Conservation (phyloP, 2,113 vertebrate species). For the Rhynchomys soricoides region DNA sequence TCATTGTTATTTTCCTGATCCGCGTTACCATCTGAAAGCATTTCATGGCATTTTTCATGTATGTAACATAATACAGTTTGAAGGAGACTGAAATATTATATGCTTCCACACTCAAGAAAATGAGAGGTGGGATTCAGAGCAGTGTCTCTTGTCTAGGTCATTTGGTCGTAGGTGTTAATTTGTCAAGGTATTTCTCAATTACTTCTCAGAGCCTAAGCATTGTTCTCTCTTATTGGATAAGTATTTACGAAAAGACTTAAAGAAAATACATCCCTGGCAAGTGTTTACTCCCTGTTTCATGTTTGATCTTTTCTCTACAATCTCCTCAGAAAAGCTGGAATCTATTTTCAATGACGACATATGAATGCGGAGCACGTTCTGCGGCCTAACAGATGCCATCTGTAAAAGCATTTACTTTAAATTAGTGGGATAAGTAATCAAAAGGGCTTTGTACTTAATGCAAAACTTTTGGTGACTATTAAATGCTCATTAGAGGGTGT, state of each 20-base stretch:
- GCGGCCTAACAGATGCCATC: constrained; percentile 91
- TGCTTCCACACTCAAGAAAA: constrained; percentile 64
- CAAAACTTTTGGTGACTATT: constrained; percentile 93
- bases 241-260: constrained; percentile 85
- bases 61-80: constrained; percentile 72
- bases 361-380: constrained; percentile 89
- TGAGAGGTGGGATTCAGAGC: constrained; percentile 70
- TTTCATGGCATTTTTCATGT: constrained; percentile 56
- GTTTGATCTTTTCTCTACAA: constrained; percentile 87
- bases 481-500: constrained; percentile 93
- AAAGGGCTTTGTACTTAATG: constrained; percentile 94
- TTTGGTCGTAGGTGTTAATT: constrained; percentile 87
- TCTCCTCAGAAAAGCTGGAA: constrained; percentile 88
- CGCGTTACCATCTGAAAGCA: constrained; percentile 64
- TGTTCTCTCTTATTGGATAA: constrained; percentile 82
- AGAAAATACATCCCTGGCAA: constrained; percentile 82
- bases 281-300: constrained; percentile 87
- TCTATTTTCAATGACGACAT: constrained; percentile 90
- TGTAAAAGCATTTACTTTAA: constrained; percentile 94
- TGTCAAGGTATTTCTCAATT: constrained; percentile 86
- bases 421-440: constrained; percentile 94
- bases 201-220: constrained; percentile 73
- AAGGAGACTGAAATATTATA: constrained; percentile 78
- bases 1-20: constrained; percentile 52
- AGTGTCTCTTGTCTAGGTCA: constrained; percentile 74